Conservation (phyloP, 2,113 vertebrate genomes). For the Aspiorhynchus laticeps region DNA sequence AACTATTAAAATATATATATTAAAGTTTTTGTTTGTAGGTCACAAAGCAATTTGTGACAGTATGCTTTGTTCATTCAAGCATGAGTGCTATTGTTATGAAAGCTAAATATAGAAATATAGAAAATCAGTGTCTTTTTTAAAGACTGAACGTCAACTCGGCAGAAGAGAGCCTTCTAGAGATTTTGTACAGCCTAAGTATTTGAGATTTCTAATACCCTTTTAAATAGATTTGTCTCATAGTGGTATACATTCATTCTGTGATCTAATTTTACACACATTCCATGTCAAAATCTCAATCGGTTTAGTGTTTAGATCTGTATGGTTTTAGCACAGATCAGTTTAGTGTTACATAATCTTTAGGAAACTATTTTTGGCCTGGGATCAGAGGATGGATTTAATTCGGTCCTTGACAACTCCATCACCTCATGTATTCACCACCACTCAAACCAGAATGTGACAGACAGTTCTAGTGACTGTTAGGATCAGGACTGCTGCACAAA, state of each 20-base stretch:
- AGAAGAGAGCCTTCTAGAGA: neutral
- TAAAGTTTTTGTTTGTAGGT: no score
- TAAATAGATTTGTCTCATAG: neutral
- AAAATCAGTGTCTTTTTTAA: neutral
- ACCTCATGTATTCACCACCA: neutral
- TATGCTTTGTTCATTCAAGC: neutral
- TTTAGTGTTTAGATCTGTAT: neutral
- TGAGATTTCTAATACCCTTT: neutral
- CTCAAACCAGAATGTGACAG: neutral
- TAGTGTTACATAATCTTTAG: slow-evolving; percentile 11
- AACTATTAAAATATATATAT: no score
- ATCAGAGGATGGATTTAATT: neutral
- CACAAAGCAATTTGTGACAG: no score
- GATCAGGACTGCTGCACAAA: neutral
- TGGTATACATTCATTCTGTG: neutral
- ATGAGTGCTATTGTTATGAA: neutral
- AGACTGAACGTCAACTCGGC: no score
- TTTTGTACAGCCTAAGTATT: neutral
- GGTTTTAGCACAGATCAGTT: slow-evolving; percentile 28
- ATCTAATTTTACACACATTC: slow-evolving; percentile 1
- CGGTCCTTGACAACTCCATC: neutral
- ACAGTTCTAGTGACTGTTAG: neutral
- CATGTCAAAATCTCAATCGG: neutral
- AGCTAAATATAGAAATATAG: neutral
- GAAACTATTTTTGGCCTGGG: neutral